phyloP scores from a whole-genome alignment of 1,140 invertebrate species.

The Rhagoletis zephyria region DNA sequence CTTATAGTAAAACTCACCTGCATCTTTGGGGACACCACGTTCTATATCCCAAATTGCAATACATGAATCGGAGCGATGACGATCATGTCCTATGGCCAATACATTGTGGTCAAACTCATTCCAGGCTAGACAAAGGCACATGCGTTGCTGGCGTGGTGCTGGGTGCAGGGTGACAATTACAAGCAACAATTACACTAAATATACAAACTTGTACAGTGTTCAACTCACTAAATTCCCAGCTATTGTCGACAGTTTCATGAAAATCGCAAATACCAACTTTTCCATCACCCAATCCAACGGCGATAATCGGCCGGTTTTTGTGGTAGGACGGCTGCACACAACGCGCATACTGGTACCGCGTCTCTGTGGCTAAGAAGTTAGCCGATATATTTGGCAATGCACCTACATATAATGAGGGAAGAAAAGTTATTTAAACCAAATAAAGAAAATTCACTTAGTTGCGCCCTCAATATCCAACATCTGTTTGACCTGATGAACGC shows the following conservation, averaged over 20 bases:
- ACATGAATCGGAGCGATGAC: slow-evolving; percentile 86
- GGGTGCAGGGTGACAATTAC: slow-evolving; percentile 37
- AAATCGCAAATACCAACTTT: slow-evolving; percentile 86
- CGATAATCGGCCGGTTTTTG: slow-evolving; percentile 81
- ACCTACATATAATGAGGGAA: slow-evolving; percentile 54
- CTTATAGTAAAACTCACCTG: slow-evolving; percentile 62
- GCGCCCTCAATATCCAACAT: not conserved
- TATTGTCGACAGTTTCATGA: slow-evolving; percentile 77
- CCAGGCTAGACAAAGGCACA: slow-evolving; percentile 91
- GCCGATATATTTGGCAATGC: slow-evolving; percentile 66
- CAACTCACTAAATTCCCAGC: slow-evolving; percentile 69
- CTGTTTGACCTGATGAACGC: not conserved
- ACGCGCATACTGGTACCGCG: slow-evolving; percentile 70
- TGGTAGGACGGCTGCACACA: slow-evolving; percentile 70
- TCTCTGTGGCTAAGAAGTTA: slow-evolving; percentile 68
- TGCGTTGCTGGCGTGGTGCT: slow-evolving; percentile 86
- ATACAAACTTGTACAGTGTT: not conserved
- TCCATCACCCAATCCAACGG: slow-evolving; percentile 89
- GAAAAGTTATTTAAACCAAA: not conserved
- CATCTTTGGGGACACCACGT: slow-evolving; percentile 67
- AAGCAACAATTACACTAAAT: not conserved
- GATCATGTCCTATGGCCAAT: slow-evolving; percentile 88
- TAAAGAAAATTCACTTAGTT: slow-evolving; percentile 12
- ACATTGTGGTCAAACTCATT: slow-evolving; percentile 88
- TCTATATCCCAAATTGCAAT: slow-evolving; percentile 86